phyloP scores from a whole-genome alignment of 2,797 vertebrate species.

The Prionace glauca region DNA sequence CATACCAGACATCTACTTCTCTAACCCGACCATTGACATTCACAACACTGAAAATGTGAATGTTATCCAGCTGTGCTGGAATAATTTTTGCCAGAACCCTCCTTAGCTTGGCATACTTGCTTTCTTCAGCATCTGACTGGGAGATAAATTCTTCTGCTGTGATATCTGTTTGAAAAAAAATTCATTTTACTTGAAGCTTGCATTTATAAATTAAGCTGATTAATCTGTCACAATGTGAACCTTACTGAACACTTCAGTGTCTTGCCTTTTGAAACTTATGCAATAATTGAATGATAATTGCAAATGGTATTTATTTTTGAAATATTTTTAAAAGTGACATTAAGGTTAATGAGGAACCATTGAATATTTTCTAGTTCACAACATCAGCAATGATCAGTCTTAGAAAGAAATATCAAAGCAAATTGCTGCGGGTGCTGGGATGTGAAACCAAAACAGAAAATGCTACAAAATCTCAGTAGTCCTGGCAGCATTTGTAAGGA shows the following conservation, averaged over 20 bases:
- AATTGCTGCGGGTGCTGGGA: too few species aligned
- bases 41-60: conserved; percentile 74
- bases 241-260: background rate
- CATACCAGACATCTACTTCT: conserved; percentile 70
- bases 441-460: too few species aligned
- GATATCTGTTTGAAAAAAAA: conserved; percentile 55
- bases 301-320: background rate
- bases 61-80: conserved; percentile 55
- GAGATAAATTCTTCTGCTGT: conserved; percentile 70
- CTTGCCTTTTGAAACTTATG: background rate
- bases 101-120: conserved; percentile 62
- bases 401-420: background rate
- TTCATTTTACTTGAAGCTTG: background rate
- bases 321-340: background rate
- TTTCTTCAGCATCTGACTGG: conserved; percentile 51
- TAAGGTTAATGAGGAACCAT: background rate
- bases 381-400: background rate
- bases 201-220: background rate
- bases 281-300: background rate
- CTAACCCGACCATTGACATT: conserved; percentile 47
- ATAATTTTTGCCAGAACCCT: conserved; percentile 63
- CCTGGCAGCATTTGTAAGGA: too few species aligned
- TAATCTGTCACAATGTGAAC: background rate
- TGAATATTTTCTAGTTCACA: background rate
- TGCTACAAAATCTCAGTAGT: too few species aligned